Evolutionary conservation across 2,888 invertebrate species (phyloP).

Genomic region (Nymphalis c-album): DNA sequence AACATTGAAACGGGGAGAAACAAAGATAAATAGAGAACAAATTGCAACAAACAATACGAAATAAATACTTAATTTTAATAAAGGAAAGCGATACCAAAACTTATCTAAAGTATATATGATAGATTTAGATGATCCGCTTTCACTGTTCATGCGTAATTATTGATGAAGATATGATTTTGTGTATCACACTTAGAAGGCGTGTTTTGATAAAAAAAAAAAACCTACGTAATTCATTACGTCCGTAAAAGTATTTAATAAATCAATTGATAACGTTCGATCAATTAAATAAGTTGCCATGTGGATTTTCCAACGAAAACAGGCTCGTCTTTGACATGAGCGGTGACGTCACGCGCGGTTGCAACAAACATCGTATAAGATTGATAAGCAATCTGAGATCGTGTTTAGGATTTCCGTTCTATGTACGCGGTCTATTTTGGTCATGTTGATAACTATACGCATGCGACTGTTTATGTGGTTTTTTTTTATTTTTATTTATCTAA

Average conservation of each 20-base stretch:
- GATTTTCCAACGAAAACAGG: slow-evolving; percentile 3
- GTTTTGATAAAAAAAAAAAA: background rate
- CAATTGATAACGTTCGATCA: background rate
- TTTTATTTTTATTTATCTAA: slow-evolving; percentile 1
- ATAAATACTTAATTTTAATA: too few species aligned
- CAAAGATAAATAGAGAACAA: too few species aligned
- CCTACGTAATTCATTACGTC: background rate
- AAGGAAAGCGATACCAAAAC: too few species aligned
- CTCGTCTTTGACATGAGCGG: slow-evolving; percentile 1
- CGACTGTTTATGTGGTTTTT: background rate
- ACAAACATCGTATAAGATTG: background rate
- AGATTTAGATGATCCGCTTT: background rate
- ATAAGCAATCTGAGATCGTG: slow-evolving; percentile 5
- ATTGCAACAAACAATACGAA: too few species aligned
- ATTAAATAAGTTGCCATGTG: slow-evolving; percentile 3
- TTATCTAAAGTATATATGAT: too few species aligned
- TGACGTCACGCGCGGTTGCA: slow-evolving; percentile 7
- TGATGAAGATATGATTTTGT: background rate
- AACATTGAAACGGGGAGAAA: too few species aligned
- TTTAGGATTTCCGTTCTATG: background rate
- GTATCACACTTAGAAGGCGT: slow-evolving; percentile 11
- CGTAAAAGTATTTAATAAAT: background rate
- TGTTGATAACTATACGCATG: background rate
- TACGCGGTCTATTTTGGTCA: slow-evolving; percentile 3
- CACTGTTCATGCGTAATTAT: background rate